phyloP scores from a whole-genome alignment of 1,140 invertebrate genomes.

The Matsumurasca onukii region DNA sequence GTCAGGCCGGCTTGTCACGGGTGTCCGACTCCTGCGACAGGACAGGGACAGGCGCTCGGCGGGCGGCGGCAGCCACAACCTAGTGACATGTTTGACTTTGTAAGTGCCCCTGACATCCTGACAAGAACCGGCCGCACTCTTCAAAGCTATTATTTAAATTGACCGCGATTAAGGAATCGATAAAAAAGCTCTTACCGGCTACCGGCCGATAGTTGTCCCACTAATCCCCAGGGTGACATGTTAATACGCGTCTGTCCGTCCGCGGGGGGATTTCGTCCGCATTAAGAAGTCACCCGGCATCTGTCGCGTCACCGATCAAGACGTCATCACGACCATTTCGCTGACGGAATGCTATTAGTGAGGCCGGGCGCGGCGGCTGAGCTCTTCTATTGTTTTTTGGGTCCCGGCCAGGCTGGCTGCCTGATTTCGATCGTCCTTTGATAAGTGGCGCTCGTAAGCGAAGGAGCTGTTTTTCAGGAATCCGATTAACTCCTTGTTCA shows the following conservation, averaged over 20 bases:
- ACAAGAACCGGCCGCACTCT: conserved; percentile 4
- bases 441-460: background rate
- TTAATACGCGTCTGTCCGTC: conserved; percentile 15
- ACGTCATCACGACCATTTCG: background rate
- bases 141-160: conserved; percentile 28
- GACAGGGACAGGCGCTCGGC: background rate
- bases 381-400: conserved; percentile 12
- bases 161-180: conserved; percentile 26
- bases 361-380: no score
- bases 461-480: background rate
- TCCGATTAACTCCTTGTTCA: background rate
- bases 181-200: conserved; percentile 27
- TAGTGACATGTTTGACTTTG: conserved; percentile 23
- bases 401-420: no score
- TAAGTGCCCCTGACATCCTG: conserved; percentile 20
- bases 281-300: conserved; percentile 11
- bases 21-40: no score
- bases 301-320: background rate
- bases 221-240: conserved; percentile 20
- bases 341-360: background rate
- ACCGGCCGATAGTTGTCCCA: conserved; percentile 4
- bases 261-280: conserved; percentile 17
- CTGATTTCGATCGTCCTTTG: background rate
- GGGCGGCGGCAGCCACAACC: background rate
- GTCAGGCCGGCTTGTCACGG: background rate